phyloP scores from a whole-genome alignment of 2,113 vertebrate genomes.

The Lagopus leucura region DNA sequence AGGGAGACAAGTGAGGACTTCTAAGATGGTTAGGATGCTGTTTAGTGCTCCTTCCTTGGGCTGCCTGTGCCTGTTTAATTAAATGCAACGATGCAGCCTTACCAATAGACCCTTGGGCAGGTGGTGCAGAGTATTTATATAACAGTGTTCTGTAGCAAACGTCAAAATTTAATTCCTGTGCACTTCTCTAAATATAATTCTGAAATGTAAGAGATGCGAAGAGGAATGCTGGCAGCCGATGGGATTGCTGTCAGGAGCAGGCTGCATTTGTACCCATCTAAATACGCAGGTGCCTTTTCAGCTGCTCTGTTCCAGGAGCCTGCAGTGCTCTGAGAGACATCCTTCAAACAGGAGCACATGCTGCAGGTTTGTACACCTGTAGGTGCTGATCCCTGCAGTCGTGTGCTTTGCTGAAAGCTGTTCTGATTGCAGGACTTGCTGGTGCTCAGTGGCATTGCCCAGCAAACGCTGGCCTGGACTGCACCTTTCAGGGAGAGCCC shows the following conservation, averaged over 20 bases:
- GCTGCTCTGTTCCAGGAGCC: neutral
- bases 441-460: neutral
- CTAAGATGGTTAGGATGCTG: neutral
- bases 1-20: slow-evolving; percentile 25
- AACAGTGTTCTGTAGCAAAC: neutral
- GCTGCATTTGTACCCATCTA: neutral
- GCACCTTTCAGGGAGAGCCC: neutral
- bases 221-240: neutral
- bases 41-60: slow-evolving; percentile 21
- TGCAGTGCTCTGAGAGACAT: neutral
- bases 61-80: neutral
- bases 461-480: neutral
- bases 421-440: neutral
- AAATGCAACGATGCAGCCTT: neutral
- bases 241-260: neutral
- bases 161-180: slow-evolving; percentile 3
- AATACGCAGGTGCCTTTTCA: slow-evolving; percentile 10
- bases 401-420: fast-evolving
- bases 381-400: neutral
- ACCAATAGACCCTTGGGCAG: neutral
- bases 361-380: neutral
- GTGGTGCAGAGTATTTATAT: slow-evolving; percentile 19
- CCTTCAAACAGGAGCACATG: neutral
- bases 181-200: slow-evolving; percentile 45
- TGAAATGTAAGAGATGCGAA: slow-evolving; percentile 37